Evolutionary conservation across 2,797 vertebrate species (phyloP), one percentile per base, ranked within the genome.

Genomic region (Microctenopoma steveboyesi): DNA sequence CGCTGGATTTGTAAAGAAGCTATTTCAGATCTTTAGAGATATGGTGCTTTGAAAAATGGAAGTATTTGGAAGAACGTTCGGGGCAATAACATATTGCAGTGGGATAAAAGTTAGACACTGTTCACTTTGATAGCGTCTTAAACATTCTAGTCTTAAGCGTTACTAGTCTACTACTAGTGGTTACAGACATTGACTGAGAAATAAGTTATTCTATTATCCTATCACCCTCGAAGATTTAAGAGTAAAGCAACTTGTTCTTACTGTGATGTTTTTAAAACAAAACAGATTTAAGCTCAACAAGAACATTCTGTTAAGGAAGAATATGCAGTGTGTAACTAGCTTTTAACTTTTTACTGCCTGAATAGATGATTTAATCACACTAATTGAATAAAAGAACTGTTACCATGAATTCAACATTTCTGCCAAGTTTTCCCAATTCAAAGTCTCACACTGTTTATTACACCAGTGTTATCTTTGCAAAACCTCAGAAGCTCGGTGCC

Each of bases 311-410:
- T 60, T 61, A 55, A 42, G 37, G 4, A 55, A 39, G 33, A 52
- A 60, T 49, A 54, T 5, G 25, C 15, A 11, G n/a, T 48, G 48
- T 55, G 12, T 48, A 15, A n/a, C 16, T 48, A 37, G 2, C 27
- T 37, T 43, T 43, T 25, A 49, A 53, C 28, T 30, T 51, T 16
- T 37, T 11, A 30, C 49, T 42, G 40, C 1, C 40, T 64, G 46
- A 46, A 52, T 58, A 40, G 48, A 53, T 67, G 18, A 70, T 66
- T 64, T 13, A 46, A 76, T 69, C 27, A 22, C 3, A 33, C 67
- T 52, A 39, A 42, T 63, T 7, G 0, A 43, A 42, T 62, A 55
- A 56, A 51, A 67, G 50, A 22, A 49, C 25, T 27, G 45, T 47
- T 64, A 14, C 12, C 2, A 16, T 35, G 27, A 53, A 58, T 59